Base-by-base conservation (phyloP, 2,113 vertebrate genomes). In the Sinocyclocheilus grahami region DNA sequence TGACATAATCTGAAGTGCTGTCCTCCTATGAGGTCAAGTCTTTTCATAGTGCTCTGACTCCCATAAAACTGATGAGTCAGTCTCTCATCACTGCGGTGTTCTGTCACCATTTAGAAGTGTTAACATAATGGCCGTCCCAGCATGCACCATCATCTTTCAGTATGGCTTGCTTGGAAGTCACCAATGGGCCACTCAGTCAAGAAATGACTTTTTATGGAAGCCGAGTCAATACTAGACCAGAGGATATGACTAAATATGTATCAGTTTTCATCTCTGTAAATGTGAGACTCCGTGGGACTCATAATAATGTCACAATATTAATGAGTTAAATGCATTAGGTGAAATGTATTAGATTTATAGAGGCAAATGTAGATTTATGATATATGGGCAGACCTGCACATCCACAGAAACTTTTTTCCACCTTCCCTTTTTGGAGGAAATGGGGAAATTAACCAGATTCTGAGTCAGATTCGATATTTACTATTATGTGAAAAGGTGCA, bases 251-350 rank as follows among this genome's bases (percentile, higher is more conserved):
- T 71, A 72, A 74, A 62, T 84, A 79, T 62, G 20, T 51, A 69
- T 71, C 10, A 1, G 65, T n/a, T 20, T 83, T 71, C 65, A 53
- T 83, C 27, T n/a, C 24, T 33, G 63, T 37, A 39, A 82, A 67
- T 14, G 46, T 77, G 46, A 77, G 14, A 55, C 16, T 12, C 58
- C 7, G 13, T 12, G 46, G 37, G 62, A 82, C 42, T 53, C 42
- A 69, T 82, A 67, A 80, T 22, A 63, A 20, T 22, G 12, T 46
- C n/a, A 65, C 62, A 24, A 12, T 24, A 46, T 14, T 72, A 55
- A 58, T 83, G 48, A 72, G 81, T 71, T 18, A 71, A 72, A 83
- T 30, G 81, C 81, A 83, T 83, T 55, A 83, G 27, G 24, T 20
- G 42, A 46, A 42, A 42, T 42, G 1, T 42, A 42, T 42, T 24